Evolutionary conservation across 2,113 vertebrate genomes (phyloP), one percentile per base, ranked within the genome.

Genomic region (Turnix velox): DNA sequence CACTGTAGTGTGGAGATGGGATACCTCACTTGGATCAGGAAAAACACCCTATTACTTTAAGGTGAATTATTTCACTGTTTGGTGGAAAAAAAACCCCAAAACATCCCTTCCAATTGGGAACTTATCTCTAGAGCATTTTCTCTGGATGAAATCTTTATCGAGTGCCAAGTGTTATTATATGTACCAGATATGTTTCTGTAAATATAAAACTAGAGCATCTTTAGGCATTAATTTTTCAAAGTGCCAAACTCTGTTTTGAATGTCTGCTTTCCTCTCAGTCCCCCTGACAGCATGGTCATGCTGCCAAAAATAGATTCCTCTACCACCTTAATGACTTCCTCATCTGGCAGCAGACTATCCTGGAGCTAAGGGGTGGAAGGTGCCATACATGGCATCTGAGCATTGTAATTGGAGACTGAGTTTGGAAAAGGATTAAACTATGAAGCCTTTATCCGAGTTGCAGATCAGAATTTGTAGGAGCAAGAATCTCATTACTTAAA

Each of bases 81-180:
- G 65, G 62, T 85, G 74, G 84, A 88, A 78, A 84, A 91, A 45
- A n/a, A n/a, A n/a, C n/a, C n/a, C n/a, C n/a, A n/a, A n/a, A 72
- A 30, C 33, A 74, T 75, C 61, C 58, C 57, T 90, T 91, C n/a
- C 69, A 54, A 88, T 37, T 67, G 45, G 80, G 51, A 57, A 79
- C 31, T 92, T 58, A 33, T n/a, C 43, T 69, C 81, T 68, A 46
- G 27, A 88, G 91, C 95, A 91, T 81, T 95, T 97, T 94, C 37
- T 91, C 66, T 79, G 52, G 31, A 14, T 88, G 31, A 86, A 95
- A 84, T 77, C 63, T 84, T 94, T 84, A 59, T 52, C 84, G 81
- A 37, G 95, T 97, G 95, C 96, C 92, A 98, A 96, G 85, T 86
- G 45, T 58, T 42, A 90, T 83, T 69, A 92, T 11, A 89, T 52